phyloP scores from a whole-genome alignment of 1,140 invertebrate species.

The Trachelipus rathkii region DNA sequence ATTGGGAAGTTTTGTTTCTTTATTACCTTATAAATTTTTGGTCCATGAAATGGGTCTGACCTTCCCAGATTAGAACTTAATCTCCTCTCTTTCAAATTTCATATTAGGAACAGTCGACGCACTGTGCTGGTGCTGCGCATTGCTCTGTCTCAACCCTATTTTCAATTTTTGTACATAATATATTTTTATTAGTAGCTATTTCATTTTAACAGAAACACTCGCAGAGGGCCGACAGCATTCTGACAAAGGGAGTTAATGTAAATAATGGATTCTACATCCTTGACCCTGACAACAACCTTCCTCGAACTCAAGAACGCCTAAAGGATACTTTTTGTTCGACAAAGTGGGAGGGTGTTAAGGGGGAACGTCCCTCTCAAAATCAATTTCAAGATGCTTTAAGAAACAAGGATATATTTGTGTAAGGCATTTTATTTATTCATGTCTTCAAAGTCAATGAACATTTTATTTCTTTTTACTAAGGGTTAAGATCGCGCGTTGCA shows the following conservation, averaged over 20 bases:
- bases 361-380: conserved; percentile 56
- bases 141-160: not conserved
- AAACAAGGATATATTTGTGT: conserved; percentile 65
- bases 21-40: too few species aligned
- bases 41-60: too few species aligned
- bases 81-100: not conserved
- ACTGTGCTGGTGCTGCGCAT: not conserved
- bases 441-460: not conserved
- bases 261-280: conserved; percentile 60
- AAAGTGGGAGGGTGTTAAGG: conserved; percentile 64
- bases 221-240: conserved; percentile 53
- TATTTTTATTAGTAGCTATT: not conserved
- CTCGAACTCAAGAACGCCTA: conserved; percentile 64
- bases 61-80: not conserved
- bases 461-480: not conserved
- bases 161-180: not conserved
- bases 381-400: conserved; percentile 59
- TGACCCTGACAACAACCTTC: conserved; percentile 65
- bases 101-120: conserved; percentile 6
- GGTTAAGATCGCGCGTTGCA: too few species aligned
- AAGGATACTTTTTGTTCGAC: conserved; percentile 57
- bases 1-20: too few species aligned
- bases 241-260: conserved; percentile 55
- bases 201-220: conserved; percentile 32
- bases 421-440: conserved; percentile 45